A percentile compares a stretch with the other conserved stretches of the same genome.
Conservation (phyloP, 1,140 invertebrate genomes). For the Gryon sp. region DNA sequence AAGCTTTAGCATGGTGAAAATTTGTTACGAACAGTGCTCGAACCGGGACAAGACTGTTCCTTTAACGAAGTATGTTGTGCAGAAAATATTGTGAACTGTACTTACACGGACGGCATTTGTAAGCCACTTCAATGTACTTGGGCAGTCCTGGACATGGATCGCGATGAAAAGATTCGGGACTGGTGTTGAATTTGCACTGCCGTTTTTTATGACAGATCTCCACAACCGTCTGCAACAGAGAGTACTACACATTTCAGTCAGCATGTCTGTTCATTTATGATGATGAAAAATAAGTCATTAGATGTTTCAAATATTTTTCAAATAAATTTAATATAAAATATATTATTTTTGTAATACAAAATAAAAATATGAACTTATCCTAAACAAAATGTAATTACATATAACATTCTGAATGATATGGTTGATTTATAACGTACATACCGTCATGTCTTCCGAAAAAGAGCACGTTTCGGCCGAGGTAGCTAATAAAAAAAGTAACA, state of each 20-base stretch:
- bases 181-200: slow-evolving; percentile 92
- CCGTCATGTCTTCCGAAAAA: too few relatives aligned
- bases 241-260: slow-evolving; percentile 87
- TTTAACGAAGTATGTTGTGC: slow-evolving; percentile 27
- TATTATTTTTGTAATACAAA: too few relatives aligned
- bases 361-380: too few relatives aligned
- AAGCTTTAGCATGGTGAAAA: slow-evolving; percentile 6
- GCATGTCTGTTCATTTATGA: slow-evolving; percentile 72
- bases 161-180: slow-evolving; percentile 87
- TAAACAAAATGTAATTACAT: too few relatives aligned
- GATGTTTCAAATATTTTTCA: too few relatives aligned
- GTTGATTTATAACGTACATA: too few relatives aligned
- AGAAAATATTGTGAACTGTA: slow-evolving; percentile 70
- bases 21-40: slow-evolving; percentile 8
- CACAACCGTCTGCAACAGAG: slow-evolving; percentile 94
- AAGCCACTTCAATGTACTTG: slow-evolving; percentile 95
- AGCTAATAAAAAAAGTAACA: too few relatives aligned
- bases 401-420: too few relatives aligned
- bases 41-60: slow-evolving; percentile 20
- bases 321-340: too few relatives aligned
- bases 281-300: too few relatives aligned
- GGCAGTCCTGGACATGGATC: slow-evolving; percentile 92
- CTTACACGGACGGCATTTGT: slow-evolving; percentile 97
- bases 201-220: slow-evolving; percentile 94
- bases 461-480: too few relatives aligned